Conservation (phyloP, 1,140 invertebrate genomes). For the Tenebrio molitor region DNA sequence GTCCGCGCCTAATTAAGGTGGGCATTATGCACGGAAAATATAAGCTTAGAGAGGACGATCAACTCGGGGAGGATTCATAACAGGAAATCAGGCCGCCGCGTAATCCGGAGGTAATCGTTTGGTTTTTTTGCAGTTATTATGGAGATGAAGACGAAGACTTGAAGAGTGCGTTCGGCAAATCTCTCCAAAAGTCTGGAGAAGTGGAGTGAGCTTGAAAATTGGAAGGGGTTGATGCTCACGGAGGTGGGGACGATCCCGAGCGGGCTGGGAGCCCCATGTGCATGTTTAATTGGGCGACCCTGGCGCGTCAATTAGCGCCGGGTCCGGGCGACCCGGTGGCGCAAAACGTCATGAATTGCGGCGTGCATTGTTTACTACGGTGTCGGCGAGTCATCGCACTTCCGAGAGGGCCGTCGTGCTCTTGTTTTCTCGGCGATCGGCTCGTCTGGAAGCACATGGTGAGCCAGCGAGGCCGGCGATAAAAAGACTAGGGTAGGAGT, state of each 20-base stretch:
- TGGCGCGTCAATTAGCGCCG: too few relatives aligned
- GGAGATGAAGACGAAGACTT: too few relatives aligned
- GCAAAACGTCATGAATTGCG: too few relatives aligned
- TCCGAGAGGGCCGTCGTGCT: constrained; percentile 7
- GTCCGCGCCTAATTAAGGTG: constrained; percentile 57
- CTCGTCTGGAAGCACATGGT: constrained; percentile 6
- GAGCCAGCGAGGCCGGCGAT: constrained; percentile 27
- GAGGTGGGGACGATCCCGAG: too few relatives aligned
- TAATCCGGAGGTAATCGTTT: constrained; percentile 38
- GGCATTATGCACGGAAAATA: constrained; percentile 56
- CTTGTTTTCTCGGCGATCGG: background rate
- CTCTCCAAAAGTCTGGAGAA: too few relatives aligned
- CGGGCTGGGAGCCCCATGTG: too few relatives aligned
- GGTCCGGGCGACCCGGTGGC: too few relatives aligned
- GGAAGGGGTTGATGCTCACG: too few relatives aligned
- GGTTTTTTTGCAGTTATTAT: constrained; percentile 21
- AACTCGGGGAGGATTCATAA: constrained; percentile 44
- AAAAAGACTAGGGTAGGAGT: constrained; percentile 53
- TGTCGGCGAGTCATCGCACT: constrained; percentile 25
- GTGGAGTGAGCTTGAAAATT: too few relatives aligned
- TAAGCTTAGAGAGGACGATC: constrained; percentile 42
- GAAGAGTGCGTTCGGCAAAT: too few relatives aligned
- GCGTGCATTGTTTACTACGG: background rate
- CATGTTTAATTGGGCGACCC: too few relatives aligned
- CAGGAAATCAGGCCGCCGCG: constrained; percentile 46